Percentiles rank a stretch among this genome's conserved stretches.
Evolutionary conservation across 2,113 vertebrate genomes (phyloP).

Genomic region (Macheiramphus alcinus): DNA sequence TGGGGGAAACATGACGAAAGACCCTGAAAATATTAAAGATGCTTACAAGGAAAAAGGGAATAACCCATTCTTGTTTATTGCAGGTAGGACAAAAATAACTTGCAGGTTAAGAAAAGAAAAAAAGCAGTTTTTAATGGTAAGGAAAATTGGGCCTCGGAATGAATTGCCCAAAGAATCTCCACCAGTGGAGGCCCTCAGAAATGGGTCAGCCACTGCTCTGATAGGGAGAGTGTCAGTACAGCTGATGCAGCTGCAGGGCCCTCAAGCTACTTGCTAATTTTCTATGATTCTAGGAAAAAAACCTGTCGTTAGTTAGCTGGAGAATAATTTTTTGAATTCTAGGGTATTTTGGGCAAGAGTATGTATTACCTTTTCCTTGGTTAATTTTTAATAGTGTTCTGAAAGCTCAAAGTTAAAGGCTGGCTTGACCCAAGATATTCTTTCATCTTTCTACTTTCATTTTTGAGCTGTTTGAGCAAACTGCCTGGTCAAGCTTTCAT

Average conservation of each 20-base stretch:
- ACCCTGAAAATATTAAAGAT: not conserved
- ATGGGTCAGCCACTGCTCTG: not conserved
- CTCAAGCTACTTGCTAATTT: not conserved
- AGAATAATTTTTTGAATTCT: not conserved
- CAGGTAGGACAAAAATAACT: not conserved
- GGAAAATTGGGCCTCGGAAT: not conserved
- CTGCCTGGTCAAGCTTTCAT: not conserved
- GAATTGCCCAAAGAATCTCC: not conserved
- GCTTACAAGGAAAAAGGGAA: not conserved
- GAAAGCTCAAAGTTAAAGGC: not conserved
- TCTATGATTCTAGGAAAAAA: not conserved
- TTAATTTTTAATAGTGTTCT: conserved; percentile 8
- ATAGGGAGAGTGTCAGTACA: not conserved
- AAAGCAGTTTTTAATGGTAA: not conserved
- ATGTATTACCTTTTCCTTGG: not conserved
- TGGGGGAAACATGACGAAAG: not conserved
- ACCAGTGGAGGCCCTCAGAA: not conserved
- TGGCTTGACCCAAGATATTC: not conserved
- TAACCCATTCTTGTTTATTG: not conserved
- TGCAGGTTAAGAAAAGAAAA: not conserved
- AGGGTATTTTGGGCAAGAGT: not conserved
- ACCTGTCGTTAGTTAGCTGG: not conserved
- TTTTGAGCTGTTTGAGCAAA: not conserved
- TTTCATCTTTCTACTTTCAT: not conserved
- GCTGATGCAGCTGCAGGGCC: not conserved